Evolutionary conservation across 92 coral and sea anemone species (phyloP), one percentile per base, ranked within the genome.

Genomic region (Diadumene lineata): DNA sequence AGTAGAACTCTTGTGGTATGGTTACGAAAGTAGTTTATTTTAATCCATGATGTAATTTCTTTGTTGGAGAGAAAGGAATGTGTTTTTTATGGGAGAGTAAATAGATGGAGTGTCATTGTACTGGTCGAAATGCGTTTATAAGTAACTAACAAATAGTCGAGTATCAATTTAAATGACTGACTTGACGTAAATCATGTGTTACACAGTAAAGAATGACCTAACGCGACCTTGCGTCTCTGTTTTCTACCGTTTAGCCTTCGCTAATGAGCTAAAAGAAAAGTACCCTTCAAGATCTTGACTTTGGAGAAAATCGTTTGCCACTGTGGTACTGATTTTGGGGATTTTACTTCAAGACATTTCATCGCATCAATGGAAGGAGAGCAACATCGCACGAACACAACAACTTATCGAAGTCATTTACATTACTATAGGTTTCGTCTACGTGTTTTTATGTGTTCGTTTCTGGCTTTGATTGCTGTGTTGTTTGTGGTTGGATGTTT

Each of bases 401-500:
- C 64, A 29, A 64, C 50, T 61, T 81, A 83, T 57, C 81, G 78
- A 17, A 79, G 60, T 29, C 50, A 58, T 74, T 27, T 87, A 50
- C 69, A 57, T 60, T 81, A 81, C 50, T 85, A 84, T 38, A 70
- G 78, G 19, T 91, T 85, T 68, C 87, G 92, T 26, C 84, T 91
- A 58, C 89, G 92, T 16, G 86, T 88, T 46, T 84, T 82, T 66
- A 60, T 85, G 17, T 91, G 88, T 46, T 79, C 97, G 51, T 80
- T 80, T 34, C 48, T 88, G 73, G 82, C 87, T 17, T 72, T 79
- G 50, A 68, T 80, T 31, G 86, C 80, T 43, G 79, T 88, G 34
- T 72, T 61, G 15, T 77, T 89, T 6, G 72, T 81, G 22, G 93
- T 88, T 24, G 69, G 86, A 11, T 83, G 90, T 34, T 64, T 91